These are phyloP conservation scores for Malthinus flaveolus DNA, from an alignment of 2,888 invertebrate species.

Conservation along the genomic window DNA sequence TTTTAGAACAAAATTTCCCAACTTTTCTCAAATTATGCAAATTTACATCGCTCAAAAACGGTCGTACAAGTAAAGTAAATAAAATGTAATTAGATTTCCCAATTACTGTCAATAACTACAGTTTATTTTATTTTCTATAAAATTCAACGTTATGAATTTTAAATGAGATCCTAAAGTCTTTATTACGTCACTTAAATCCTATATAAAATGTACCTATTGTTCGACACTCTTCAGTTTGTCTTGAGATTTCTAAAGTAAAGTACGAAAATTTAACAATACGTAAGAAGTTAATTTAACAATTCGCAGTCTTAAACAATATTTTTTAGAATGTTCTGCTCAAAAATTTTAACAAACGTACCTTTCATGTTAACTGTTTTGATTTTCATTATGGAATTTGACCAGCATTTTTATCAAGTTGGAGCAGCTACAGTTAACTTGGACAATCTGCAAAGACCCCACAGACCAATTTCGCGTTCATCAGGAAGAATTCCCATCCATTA, in stretches of 20 bases:
- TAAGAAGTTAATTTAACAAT: not conserved
- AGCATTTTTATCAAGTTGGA: slow-evolving; percentile 26
- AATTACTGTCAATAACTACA: not conserved
- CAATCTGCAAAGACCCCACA: slow-evolving; percentile 34
- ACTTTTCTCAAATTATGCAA: too few species aligned
- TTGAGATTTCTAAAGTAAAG: not conserved
- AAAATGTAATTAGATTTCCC: not conserved
- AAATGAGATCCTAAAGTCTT: not conserved
- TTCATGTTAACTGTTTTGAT: slow-evolving; percentile 27
- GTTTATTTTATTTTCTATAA: slow-evolving; percentile 1
- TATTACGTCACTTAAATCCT: not conserved
- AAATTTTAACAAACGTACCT: slow-evolving; percentile 22
- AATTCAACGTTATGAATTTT: not conserved
- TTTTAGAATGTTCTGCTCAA: slow-evolving; percentile 29
- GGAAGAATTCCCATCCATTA: slow-evolving; percentile 37
- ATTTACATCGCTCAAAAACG: too few species aligned
- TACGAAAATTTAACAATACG: not conserved
- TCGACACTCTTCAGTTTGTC: not conserved
- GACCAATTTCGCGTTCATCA: slow-evolving; percentile 36
- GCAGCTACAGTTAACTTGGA: slow-evolving; percentile 29
- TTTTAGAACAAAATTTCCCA: too few species aligned
- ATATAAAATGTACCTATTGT: not conserved
- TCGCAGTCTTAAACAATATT: not conserved
- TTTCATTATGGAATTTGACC: slow-evolving; percentile 27
- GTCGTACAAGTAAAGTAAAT: too few species aligned